These are phyloP conservation scores for Pelvicachromis taeniatus DNA, from an alignment of 2,113 vertebrate species.

Conservation along the genomic window DNA sequence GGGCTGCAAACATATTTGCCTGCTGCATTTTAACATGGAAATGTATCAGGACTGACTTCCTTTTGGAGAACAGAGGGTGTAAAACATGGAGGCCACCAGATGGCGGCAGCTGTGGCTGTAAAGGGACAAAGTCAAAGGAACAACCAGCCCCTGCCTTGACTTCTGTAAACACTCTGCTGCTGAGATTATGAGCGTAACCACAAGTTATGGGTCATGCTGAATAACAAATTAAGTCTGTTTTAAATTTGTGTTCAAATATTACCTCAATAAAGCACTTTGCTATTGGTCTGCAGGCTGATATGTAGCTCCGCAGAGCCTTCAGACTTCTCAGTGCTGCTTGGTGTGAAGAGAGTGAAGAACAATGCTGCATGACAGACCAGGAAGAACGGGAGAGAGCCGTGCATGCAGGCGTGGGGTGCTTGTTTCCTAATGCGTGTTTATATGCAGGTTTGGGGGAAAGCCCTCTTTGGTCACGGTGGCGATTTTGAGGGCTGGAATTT, in stretches of 20 bases:
- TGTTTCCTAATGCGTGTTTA: not conserved
- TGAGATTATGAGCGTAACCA: not conserved
- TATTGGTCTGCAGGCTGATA: not conserved
- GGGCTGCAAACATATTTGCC: not conserved
- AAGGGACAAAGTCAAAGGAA: not conserved
- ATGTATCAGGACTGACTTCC: not conserved
- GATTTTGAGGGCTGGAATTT: not conserved
- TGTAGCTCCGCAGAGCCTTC: not conserved
- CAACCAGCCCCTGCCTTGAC: accelerated
- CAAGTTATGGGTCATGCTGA: not conserved
- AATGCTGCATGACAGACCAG: not conserved
- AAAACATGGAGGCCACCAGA: not conserved
- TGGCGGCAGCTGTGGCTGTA: not conserved
- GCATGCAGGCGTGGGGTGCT: not conserved
- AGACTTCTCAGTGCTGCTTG: not conserved
- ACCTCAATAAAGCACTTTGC: not conserved
- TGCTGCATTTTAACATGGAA: not conserved
- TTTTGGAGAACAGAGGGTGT: not conserved
- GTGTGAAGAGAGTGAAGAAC: not conserved
- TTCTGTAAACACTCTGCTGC: accelerated
- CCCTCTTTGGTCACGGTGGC: not conserved
- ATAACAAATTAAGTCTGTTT: not conserved
- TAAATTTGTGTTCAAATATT: not conserved
- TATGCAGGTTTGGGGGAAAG: not conserved
- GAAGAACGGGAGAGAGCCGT: not conserved